A percentile compares a stretch with the other conserved stretches of the same genome.
Evolutionary conservation across 53 echinoderm and acorn worm species (phyloP).

Genomic region (Crossaster papposus): DNA sequence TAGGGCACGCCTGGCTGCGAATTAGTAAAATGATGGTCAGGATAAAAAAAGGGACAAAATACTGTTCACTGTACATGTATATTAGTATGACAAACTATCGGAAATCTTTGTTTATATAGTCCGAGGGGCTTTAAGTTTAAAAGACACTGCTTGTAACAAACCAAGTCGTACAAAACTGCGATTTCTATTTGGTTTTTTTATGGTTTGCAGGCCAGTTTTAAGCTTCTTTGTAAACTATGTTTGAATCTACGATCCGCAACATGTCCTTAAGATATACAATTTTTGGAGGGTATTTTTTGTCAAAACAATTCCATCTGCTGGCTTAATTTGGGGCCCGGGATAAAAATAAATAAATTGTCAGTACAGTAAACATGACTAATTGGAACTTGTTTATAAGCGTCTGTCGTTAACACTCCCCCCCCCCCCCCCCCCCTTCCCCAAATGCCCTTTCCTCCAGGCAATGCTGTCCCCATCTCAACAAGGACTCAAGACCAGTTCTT

Average conservation of each 20-base stretch:
- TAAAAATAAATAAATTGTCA: not conserved
- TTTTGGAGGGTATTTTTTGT: not conserved
- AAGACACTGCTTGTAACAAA: not conserved
- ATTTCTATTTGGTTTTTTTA: not conserved
- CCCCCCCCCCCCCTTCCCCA: not conserved
- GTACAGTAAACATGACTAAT: not conserved
- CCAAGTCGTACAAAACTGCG: not conserved
- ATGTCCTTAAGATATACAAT: not conserved
- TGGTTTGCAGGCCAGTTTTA: not conserved
- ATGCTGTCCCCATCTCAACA: not conserved
- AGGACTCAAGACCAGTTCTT: not conserved
- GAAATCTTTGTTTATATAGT: too few relatives aligned
- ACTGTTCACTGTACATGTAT: too few relatives aligned
- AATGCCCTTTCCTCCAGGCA: not conserved
- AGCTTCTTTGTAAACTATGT: not conserved
- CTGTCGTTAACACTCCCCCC: not conserved
- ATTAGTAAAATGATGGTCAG: not conserved
- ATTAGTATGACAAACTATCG: too few relatives aligned
- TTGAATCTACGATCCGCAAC: not conserved
- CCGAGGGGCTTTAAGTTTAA: not conserved
- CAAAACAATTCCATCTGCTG: not conserved
- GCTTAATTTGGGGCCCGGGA: not conserved
- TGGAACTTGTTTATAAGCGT: too few relatives aligned
- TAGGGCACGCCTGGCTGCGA: slow-evolving; percentile 3
- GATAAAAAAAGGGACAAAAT: not conserved